Conservation (phyloP, 2,888 invertebrate species). For the Trachelus stipa region DNA sequence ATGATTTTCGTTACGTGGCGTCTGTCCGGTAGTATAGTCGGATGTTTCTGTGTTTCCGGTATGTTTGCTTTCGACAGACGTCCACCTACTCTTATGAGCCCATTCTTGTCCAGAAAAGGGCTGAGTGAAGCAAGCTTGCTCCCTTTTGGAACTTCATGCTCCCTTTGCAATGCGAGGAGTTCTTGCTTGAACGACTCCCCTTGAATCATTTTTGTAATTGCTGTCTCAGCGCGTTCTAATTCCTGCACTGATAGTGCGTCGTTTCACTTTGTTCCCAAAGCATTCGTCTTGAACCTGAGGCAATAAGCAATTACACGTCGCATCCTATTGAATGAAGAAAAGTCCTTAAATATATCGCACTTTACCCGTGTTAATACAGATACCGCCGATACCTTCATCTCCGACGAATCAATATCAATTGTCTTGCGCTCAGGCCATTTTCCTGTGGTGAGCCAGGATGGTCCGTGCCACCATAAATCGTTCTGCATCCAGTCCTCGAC, state of each 20-base stretch:
- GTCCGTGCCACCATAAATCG: constrained; percentile 13
- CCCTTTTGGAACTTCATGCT: not conserved
- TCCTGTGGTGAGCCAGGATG: constrained; percentile 5
- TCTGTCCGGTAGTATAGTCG: constrained; percentile 5
- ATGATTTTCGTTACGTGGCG: constrained; percentile 7
- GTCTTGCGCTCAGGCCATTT: constrained; percentile 5
- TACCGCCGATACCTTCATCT: not conserved
- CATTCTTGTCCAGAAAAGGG: constrained; percentile 4
- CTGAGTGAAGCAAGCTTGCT: constrained; percentile 12
- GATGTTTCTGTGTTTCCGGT: constrained; percentile 10
- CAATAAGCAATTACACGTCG: constrained; percentile 17
- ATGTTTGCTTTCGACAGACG: constrained; percentile 11
- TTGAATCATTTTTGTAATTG: constrained; percentile 8
- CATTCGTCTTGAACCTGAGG: constrained; percentile 14
- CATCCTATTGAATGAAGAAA: constrained; percentile 12
- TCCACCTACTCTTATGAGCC: constrained; percentile 11
- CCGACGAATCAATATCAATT: constrained; percentile 1
- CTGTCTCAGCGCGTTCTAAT: not conserved
- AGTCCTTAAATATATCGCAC: not conserved
- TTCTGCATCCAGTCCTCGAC: not conserved
- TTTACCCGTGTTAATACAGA: not conserved
- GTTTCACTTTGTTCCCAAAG: not conserved
- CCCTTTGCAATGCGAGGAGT: not conserved
- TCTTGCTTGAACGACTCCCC: not conserved
- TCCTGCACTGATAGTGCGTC: constrained; percentile 5